Evolutionary conservation across 2,888 invertebrate species (phyloP).

Genomic region (Euclidia mi): DNA sequence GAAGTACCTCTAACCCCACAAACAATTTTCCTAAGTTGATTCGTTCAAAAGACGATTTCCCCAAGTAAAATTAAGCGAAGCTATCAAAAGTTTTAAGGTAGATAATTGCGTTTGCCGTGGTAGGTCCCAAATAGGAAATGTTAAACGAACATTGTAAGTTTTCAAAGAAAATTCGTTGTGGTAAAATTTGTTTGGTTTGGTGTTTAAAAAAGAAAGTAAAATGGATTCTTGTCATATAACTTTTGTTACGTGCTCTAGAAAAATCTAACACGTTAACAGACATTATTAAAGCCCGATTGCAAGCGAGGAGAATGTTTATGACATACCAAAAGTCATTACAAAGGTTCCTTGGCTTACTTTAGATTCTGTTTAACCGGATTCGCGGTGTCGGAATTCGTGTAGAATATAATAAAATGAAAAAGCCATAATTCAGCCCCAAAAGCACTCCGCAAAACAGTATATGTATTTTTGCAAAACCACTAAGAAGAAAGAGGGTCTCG

Average conservation of each 20-base stretch:
- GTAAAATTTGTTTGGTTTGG: neutral
- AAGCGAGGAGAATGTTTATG: neutral
- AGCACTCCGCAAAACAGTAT: slow-evolving; percentile 29
- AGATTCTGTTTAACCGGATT: slow-evolving; percentile 17
- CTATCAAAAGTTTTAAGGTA: slow-evolving; percentile 61
- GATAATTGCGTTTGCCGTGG: slow-evolving; percentile 60
- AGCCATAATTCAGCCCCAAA: slow-evolving; percentile 16
- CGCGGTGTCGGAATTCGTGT: slow-evolving; percentile 9
- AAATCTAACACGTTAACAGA: too few relatives aligned
- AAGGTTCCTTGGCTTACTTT: slow-evolving; percentile 5
- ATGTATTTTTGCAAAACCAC: slow-evolving; percentile 30
- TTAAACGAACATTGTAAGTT: slow-evolving; percentile 61
- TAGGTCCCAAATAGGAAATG: slow-evolving; percentile 64
- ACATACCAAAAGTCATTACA: slow-evolving; percentile 7
- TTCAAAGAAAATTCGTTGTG: slow-evolving; percentile 42
- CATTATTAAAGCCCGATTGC: too few relatives aligned
- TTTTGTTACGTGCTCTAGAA: too few relatives aligned
- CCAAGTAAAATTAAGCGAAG: slow-evolving; percentile 51
- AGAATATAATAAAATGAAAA: slow-evolving; percentile 15
- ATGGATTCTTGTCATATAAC: too few relatives aligned
- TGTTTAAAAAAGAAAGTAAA: neutral
- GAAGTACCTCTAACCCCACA: slow-evolving; percentile 21
- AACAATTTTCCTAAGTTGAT: slow-evolving; percentile 48
- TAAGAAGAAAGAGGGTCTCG: slow-evolving; percentile 35
- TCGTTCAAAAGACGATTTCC: slow-evolving; percentile 51